phyloP scores from a whole-genome alignment of 2,113 vertebrate genomes.

The Zonotrichia leucophrys region DNA sequence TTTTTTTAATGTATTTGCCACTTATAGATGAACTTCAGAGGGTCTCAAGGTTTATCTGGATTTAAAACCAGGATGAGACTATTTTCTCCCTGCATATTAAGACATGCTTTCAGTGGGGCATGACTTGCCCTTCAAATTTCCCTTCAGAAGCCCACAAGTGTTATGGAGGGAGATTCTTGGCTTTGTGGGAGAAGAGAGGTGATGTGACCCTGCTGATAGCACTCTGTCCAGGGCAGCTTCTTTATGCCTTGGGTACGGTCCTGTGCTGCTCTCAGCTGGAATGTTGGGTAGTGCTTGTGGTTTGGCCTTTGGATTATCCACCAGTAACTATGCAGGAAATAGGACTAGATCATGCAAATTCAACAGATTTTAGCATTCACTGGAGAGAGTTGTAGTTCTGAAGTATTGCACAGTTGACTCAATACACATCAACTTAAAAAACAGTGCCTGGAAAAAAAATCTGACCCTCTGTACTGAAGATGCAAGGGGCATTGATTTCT shows the following conservation, averaged over 20 bases:
- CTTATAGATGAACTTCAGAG: neutral
- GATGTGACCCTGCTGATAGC: neutral
- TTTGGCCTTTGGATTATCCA: neutral
- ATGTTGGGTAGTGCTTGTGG: neutral
- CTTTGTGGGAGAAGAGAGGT: neutral
- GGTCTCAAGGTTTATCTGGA: neutral
- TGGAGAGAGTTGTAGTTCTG: neutral
- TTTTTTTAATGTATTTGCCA: neutral
- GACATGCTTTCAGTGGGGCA: neutral
- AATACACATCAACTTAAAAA: accelerated
- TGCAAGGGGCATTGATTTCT: neutral
- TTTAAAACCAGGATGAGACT: neutral
- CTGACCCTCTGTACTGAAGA: neutral
- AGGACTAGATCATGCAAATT: neutral
- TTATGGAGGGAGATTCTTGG: neutral
- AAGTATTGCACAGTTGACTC: neutral
- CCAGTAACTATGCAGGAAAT: neutral
- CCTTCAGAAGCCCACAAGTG: neutral
- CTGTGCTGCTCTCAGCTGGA: neutral
- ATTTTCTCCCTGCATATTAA: neutral
- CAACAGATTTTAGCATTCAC: neutral
- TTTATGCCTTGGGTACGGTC: accelerated
- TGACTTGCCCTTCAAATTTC: neutral
- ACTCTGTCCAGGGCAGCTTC: neutral
- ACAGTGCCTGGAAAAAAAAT: neutral